Percentiles rank a stretch among this genome's conserved stretches.
phyloP scores from a whole-genome alignment of 2,888 invertebrate species.

The Ichneumon xanthorius region DNA sequence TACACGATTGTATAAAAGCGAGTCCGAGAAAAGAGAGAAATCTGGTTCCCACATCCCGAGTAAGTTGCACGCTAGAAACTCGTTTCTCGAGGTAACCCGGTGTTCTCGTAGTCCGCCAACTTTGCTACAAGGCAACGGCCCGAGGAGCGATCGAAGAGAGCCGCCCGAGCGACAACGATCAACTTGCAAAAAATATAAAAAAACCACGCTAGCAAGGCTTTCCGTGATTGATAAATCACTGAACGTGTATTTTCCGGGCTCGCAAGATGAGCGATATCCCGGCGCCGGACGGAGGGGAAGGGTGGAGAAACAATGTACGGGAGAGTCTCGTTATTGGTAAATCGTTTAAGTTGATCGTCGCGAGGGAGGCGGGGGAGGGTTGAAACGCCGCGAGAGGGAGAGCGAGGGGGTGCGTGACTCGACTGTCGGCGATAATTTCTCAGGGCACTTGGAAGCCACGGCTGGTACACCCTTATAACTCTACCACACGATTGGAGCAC shows the following conservation, averaged over 20 bases:
- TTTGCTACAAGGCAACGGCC: constrained; percentile 57
- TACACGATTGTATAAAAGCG: constrained; percentile 44
- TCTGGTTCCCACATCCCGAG: constrained; percentile 37
- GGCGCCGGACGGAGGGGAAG: neutral
- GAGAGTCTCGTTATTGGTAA: constrained; percentile 23
- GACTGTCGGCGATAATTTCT: constrained; percentile 67
- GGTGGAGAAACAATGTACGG: constrained; percentile 20
- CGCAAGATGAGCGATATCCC: constrained; percentile 9
- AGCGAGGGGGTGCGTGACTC: constrained; percentile 65
- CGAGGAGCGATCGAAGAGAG: constrained; percentile 47
- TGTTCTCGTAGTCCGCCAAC: neutral
- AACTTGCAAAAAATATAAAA: constrained; percentile 5
- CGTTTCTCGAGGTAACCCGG: constrained; percentile 58
- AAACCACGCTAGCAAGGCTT: constrained; percentile 56
- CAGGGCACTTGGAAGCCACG: constrained; percentile 66
- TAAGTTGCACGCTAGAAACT: constrained; percentile 70
- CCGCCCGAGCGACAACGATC: constrained; percentile 14
- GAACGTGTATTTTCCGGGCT: constrained; percentile 12
- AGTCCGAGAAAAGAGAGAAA: constrained; percentile 47
- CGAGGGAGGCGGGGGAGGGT: neutral
- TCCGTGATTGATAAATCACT: constrained; percentile 38
- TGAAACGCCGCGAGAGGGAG: neutral
- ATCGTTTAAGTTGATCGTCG: constrained; percentile 39
- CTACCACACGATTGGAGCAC: constrained; percentile 58
- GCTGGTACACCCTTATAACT: constrained; percentile 29